These are phyloP conservation scores for Andricus quercusramuli DNA, from an alignment of 2,888 invertebrate genomes.

Conservation along the genomic window DNA sequence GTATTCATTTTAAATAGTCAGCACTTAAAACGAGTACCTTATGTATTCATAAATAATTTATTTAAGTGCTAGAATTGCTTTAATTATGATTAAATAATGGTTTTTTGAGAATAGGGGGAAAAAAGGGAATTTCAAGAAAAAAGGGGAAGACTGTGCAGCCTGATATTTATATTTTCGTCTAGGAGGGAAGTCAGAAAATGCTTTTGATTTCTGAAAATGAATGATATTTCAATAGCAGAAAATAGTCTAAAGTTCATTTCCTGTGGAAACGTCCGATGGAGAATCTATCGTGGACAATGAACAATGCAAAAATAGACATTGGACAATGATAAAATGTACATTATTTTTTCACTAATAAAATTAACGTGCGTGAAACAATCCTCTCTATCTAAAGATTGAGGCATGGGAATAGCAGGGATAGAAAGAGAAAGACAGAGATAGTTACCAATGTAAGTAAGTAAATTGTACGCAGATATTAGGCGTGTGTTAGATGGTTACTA, in stretches of 20 bases:
- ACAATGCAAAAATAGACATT: too few relatives aligned
- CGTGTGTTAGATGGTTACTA: conserved; percentile 83
- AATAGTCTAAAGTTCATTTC: background rate
- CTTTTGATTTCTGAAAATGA: background rate
- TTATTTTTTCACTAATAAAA: background rate
- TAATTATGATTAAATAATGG: too few relatives aligned
- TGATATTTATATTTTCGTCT: background rate
- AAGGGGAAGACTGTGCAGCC: too few relatives aligned
- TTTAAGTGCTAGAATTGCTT: too few relatives aligned
- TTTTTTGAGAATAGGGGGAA: too few relatives aligned
- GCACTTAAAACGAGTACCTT: too few relatives aligned
- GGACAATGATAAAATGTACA: background rate
- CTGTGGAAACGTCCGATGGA: background rate
- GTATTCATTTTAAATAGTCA: too few relatives aligned
- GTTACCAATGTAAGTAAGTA: conserved; percentile 74
- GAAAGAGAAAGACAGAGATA: conserved; percentile 69
- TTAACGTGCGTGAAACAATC: conserved; percentile 37
- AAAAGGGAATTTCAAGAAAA: too few relatives aligned
- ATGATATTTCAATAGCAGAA: background rate
- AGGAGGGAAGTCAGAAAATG: background rate
- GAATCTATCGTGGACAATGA: background rate
- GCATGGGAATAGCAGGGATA: conserved; percentile 68
- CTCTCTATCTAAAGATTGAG: conserved; percentile 34
- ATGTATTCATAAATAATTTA: too few relatives aligned
- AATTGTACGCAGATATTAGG: conserved; percentile 76